Evolutionary conservation across 1,140 invertebrate species (phyloP), one percentile per base, ranked within the genome.

Genomic region (Ostrea edulis): DNA sequence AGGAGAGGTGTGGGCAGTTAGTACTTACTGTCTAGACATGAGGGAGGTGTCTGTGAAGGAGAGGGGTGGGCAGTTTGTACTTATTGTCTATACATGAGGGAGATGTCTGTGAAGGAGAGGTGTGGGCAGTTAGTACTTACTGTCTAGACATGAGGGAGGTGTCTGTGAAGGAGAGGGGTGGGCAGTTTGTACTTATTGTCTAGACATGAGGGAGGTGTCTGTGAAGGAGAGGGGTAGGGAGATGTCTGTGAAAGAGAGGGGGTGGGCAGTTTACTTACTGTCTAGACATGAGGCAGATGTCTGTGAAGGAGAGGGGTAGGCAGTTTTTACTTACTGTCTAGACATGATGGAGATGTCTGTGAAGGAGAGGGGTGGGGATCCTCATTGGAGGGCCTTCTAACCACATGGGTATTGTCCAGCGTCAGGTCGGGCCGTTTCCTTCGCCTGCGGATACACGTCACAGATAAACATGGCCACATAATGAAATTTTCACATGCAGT

Each of bases 321-420:
- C 3, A 14, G 12, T 77, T 12, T 35, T 0, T 35, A 77, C 68
- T 77, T 25, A 77, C 68, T 77, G 25, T 77, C 68, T 35, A 77
- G 65, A 51, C 22, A 83, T 52, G 82, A 54, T 44, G 82, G 82
- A n/a, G 82, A 83, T 2, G 82, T 52, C 22, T 53, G 82, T 83
- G 53, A 52, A 22, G 82, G 82, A 22, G 82, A 83, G 35, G 82
- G 51, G 82, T 83, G 51, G 82, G 82, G 51, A 20, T 54, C 82
- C 82, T 83, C 82, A 83, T 83, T 83, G 82, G 82, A 83, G 17
- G 82, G 82, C 82, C 82, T n/a, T n/a, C 82, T 22, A n/a, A 83
- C 53, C 82, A 83, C 82, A n/a, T 83, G 82, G 8, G 44, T 53
- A 51, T 83, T 83, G 11, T 52, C 51, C 82, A 83, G 82, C 20